phyloP scores from a whole-genome alignment of 2,797 vertebrate genomes.

The Artibeus jamaicensis region DNA sequence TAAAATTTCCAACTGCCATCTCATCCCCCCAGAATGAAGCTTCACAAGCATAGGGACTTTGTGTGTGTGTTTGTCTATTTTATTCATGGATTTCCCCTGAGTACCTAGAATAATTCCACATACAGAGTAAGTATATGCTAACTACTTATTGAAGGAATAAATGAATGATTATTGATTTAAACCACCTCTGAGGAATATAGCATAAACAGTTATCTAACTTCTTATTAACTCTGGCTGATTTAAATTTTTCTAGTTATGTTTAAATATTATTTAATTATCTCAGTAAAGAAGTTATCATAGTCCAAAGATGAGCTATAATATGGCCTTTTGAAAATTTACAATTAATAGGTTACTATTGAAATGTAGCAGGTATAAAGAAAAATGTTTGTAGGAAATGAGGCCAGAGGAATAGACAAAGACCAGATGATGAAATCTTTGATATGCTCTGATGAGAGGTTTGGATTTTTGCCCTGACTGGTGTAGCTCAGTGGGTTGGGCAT shows the following conservation, averaged over 20 bases:
- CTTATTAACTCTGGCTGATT: not conserved
- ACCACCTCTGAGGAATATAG: not conserved
- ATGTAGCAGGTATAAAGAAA: not conserved
- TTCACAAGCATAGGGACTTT: not conserved
- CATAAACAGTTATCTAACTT: not conserved
- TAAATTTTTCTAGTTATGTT: not conserved
- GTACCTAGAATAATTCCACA: not conserved
- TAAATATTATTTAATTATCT: not conserved
- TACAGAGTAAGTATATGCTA: not conserved
- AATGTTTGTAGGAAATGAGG: not conserved
- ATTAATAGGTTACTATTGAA: not conserved
- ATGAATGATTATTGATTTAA: not conserved
- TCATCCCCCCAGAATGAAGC: not conserved
- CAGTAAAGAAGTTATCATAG: not conserved
- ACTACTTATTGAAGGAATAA: constrained; percentile 17
- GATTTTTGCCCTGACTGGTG: not conserved
- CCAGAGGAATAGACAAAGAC: not conserved
- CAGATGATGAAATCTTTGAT: not conserved
- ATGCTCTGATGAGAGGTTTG: not conserved
- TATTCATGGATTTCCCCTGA: not conserved
- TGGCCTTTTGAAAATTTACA: not conserved
- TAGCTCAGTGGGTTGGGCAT: not conserved
- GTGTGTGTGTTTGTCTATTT: not conserved
- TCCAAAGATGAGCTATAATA: not conserved
- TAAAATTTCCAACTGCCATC: not conserved